Conservation (phyloP, 2,797 vertebrate genomes). For the Anabas testudineus region DNA sequence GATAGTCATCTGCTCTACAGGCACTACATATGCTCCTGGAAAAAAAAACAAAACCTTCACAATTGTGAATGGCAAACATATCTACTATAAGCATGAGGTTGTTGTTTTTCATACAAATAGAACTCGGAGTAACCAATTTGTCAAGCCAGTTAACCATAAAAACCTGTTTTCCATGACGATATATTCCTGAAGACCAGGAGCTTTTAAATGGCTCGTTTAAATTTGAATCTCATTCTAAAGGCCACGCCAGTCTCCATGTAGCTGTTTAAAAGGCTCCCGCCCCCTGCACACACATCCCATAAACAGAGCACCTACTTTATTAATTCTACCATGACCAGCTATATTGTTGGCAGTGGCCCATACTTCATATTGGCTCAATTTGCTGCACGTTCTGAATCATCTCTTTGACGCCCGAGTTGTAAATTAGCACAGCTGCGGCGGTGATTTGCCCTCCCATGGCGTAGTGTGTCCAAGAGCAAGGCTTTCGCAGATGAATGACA, state of each 20-base stretch:
- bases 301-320: constrained; percentile 2
- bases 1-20: constrained; percentile 65
- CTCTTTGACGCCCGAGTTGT: constrained; percentile 36
- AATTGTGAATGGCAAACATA: constrained; percentile 22
- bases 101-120: constrained; percentile 4
- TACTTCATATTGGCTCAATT: constrained; percentile 44
- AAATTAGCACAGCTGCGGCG: constrained; percentile 3
- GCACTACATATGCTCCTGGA: constrained; percentile 1
- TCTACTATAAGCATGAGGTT: constrained; percentile 15
- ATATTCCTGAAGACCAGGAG: constrained; percentile 19
- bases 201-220: constrained; percentile 64
- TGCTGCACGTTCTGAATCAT: constrained; percentile 25
- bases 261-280: too few species aligned
- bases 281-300: not conserved
- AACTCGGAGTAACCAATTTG: constrained; percentile 39
- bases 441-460: constrained; percentile 43
- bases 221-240: constrained; percentile 47
- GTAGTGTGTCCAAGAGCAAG: constrained; percentile 35
- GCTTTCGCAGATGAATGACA: constrained; percentile 64
- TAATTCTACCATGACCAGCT: constrained; percentile 21
- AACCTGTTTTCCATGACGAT: constrained; percentile 34
- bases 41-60: not conserved
- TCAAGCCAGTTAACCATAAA: constrained; percentile 38
- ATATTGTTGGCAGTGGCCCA: constrained; percentile 17
- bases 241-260: constrained; percentile 7